Base-by-base conservation (phyloP, 2,888 invertebrate genomes). In the Lathronympha strigana region DNA sequence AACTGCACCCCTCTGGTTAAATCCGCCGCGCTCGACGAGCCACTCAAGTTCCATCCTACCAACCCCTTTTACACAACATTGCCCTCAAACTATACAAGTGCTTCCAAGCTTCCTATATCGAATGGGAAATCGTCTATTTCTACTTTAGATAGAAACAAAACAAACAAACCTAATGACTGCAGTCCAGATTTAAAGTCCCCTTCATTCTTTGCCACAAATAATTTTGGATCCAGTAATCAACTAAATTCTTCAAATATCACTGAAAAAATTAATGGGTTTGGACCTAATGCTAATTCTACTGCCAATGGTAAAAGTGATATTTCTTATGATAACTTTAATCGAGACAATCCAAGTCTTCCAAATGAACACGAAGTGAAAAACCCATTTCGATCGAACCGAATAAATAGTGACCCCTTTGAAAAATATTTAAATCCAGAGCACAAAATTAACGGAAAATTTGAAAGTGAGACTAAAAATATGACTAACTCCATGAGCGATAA, bases 61-160 rank as follows among this genome's bases (percentile, higher is more conserved):
- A 92, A 92, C 76, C 92, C 92, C 58, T 92, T 92, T 81, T 92
- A 90, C 77, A 88, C 90, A 55, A 91, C 89, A 69, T 79, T 92
- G 74, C 90, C 91, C 63, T 82, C 86, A 61, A 90, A 86, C 78
- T 81, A 86, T 73, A 81, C 86, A 67, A 88, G 82, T 83, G 76
- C 86, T 82, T 90, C 91, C 76, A 92, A 87, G 80, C 78, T 91
- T 71, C 91, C 90, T 13, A 78, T 90, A 71, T 88, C 90, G 55
- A 90, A 91, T 67, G 83, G 89, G 66, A 83, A 81, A 76, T 68
- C 84, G 21, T 76, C 82, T 17, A 72, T 81, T 55, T 78, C 86
- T 70, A 82, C 80, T 71, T 79, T 89, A 85, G 88, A 90, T 86
- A 90, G 84, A 76, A 73, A 70, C 73, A 76, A 68, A 75, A 64